phyloP scores from a whole-genome alignment of 2,797 vertebrate genomes.

The Urocyon cinereoargenteus region DNA sequence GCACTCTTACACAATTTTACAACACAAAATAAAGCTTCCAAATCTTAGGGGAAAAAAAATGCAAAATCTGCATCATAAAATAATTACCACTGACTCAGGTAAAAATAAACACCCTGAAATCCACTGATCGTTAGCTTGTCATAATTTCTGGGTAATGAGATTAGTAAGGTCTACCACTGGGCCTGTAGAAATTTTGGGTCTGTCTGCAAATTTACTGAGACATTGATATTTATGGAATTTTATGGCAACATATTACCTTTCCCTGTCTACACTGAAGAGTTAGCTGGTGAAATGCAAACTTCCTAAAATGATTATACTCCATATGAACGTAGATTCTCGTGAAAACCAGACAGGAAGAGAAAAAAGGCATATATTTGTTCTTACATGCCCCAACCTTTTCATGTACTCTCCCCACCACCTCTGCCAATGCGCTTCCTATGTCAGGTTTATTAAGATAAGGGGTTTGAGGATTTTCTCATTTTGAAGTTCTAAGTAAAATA shows the following conservation, averaged over 20 bases:
- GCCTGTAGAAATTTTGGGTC: not conserved
- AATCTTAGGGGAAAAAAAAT: not conserved
- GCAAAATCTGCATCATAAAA: not conserved
- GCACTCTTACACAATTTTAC: not conserved
- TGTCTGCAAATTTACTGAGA: not conserved
- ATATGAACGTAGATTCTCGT: not conserved
- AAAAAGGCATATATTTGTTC: not conserved
- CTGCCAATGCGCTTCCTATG: not conserved
- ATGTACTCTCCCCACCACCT: not conserved
- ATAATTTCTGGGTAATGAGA: not conserved
- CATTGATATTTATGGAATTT: not conserved
- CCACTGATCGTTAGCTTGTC: not conserved
- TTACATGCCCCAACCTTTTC: not conserved
- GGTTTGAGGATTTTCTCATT: slow-evolving; percentile 14
- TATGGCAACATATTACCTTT: not conserved
- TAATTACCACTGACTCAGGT: not conserved
- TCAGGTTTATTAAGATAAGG: not conserved
- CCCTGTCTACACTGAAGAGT: not conserved
- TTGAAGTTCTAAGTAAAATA: slow-evolving; percentile 31
- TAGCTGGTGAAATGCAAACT: not conserved
- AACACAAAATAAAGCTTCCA: not conserved
- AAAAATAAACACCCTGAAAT: not conserved
- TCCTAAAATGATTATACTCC: not conserved
- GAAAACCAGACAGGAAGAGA: not conserved
- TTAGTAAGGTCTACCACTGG: not conserved